A percentile compares a stretch with the other conserved stretches of the same genome.
These are phyloP conservation scores for Trichoplusia ni DNA, from an alignment of 1,140 invertebrate species.

Conservation along the genomic window DNA sequence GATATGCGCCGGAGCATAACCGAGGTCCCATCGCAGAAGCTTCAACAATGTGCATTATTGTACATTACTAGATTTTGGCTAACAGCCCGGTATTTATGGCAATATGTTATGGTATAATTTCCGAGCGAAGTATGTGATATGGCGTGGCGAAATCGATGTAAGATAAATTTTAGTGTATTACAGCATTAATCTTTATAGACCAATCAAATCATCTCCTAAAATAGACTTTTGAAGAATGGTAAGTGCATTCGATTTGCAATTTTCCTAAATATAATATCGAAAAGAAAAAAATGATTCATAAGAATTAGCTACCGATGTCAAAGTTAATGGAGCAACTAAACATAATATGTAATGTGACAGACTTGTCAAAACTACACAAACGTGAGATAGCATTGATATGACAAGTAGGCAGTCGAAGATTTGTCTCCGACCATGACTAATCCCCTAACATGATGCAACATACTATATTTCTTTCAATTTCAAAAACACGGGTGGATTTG, in stretches of 20 bases:
- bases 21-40: not conserved
- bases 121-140: not conserved
- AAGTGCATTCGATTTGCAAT: no score
- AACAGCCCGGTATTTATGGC: not conserved
- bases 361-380: not conserved
- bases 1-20: not conserved
- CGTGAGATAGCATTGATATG: not conserved
- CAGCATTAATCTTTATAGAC: not conserved
- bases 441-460: conserved; percentile 18
- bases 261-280: no score
- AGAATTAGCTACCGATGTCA: no score
- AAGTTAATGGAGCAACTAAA: no score
- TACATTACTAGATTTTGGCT: conserved; percentile 7
- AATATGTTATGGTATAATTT: not conserved
- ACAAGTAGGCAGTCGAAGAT: not conserved
- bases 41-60: conserved; percentile 1
- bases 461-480: conserved; percentile 13
- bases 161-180: not conserved
- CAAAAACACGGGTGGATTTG: not conserved
- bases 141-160: not conserved
- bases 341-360: not conserved
- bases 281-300: no score
- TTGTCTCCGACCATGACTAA: conserved; percentile 10
- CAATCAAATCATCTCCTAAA: no score
- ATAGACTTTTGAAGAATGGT: no score